Base-by-base conservation (phyloP, 2,113 vertebrate species). In the Polypterus bichir region DNA sequence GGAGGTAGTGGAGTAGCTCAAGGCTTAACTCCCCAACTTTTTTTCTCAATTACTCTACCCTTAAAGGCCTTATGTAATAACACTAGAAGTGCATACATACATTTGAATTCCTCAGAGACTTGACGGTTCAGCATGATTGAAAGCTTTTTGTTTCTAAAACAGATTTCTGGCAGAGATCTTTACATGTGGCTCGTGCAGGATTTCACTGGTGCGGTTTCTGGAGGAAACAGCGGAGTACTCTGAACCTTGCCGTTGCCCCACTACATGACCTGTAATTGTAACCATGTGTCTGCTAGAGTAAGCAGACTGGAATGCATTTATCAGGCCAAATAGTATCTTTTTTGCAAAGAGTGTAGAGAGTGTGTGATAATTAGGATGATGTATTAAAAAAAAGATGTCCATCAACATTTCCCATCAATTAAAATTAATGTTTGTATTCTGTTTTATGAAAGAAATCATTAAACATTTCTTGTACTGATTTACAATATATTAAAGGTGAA, bases 271-370 rank as follows among this genome's bases (percentile, higher is more conserved):
- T 67, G 64, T 83, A 83, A 86, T 83, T 77, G 75, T 74, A 79
- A 70, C 79, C 82, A 84, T 82, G 78, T 85, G 80, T 76, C 72
- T 69, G 5, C 8, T 68, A 65, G 73, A 77, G 77, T 76, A 71
- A 76, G 71, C 72, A 65, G 57, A 49, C 9, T 71, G 68, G 74
- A 76, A 78, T 78, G 74, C 71, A 67, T 5, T 10, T 65, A 71
- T 68, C 68, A 48, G 47, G 71, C 75, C 74, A 71, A 69, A 27
- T 61, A 44, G 44, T 7, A 27, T 44, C 7, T 58, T 58, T 45
- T 9, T 27, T 7, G 11, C n/a, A 58, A 6, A 44, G 8, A 58
- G 56, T 5, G 46, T 4, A 6, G 6, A 5, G 46, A 58, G 46
- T 58, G 56, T 58, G 27, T 44, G 56, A 27, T 27, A 27, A 27